Evolutionary conservation across 2,888 invertebrate species (phyloP).

Genomic region (Halictus ligatus): DNA sequence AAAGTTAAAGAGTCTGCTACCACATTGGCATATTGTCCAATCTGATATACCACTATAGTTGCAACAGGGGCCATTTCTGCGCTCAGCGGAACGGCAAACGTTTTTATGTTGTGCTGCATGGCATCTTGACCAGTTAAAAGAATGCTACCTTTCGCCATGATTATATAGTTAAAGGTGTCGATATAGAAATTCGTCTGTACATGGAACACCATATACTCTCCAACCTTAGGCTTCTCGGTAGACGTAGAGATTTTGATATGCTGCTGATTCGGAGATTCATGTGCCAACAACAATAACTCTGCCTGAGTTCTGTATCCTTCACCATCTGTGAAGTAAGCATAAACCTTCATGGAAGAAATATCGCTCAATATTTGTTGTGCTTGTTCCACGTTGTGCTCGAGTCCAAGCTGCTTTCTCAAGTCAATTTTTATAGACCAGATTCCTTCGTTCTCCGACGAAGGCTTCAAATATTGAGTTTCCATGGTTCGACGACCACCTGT

Average conservation of each 20-base stretch:
- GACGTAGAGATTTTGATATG: constrained; percentile 95
- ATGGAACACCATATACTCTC: constrained; percentile 97
- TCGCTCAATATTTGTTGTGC: constrained; percentile 88
- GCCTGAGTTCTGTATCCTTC: constrained; percentile 88
- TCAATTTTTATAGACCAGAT: constrained; percentile 94
- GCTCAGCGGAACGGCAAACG: constrained; percentile 92
- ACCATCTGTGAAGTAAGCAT: constrained; percentile 89
- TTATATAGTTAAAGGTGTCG: constrained; percentile 94
- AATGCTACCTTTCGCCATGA: constrained; percentile 97
- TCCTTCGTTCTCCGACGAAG: constrained; percentile 89
- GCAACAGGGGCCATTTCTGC: constrained; percentile 97
- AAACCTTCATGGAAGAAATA: constrained; percentile 88
- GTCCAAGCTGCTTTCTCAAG: constrained; percentile 88
- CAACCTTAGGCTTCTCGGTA: constrained; percentile 93
- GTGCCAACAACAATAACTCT: constrained; percentile 90
- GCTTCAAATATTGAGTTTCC: constrained; percentile 87
- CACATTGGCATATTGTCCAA: constrained; percentile 92
- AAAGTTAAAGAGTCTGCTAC: constrained; percentile 97
- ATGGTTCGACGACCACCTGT: constrained; percentile 88
- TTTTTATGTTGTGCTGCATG: constrained; percentile 91
- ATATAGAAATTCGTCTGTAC: constrained; percentile 96
- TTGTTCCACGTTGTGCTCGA: constrained; percentile 86
- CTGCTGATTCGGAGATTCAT: constrained; percentile 92
- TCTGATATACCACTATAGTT: constrained; percentile 95
- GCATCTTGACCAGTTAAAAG: constrained; percentile 93